Base-by-base conservation (phyloP, 1,140 invertebrate genomes). In the Drosophila simulans region DNA sequence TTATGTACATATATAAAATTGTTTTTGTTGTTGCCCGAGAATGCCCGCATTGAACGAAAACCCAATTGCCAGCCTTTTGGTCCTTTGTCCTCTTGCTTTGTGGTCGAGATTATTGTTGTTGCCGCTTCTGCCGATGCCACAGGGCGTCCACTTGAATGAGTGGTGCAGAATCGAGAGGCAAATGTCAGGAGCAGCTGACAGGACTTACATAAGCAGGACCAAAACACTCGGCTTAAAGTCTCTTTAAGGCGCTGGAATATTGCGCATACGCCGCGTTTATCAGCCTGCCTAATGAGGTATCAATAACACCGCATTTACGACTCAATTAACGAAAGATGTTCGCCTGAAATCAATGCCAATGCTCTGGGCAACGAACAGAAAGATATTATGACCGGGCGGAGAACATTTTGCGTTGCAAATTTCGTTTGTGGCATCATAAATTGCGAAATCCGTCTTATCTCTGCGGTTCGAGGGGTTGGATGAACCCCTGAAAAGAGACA, bases 281-380 rank as follows among this genome's bases (percentile, higher is more conserved):
- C 84, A 77, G 72, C 56, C 22, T 83, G 84, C 65, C 75, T 89
- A 88, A 88, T 88, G 83, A 88, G 73, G 83, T 88, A 88, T 88
- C 84, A 89, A 83, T 88, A 88, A 88, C 76, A 56, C 55, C 43
- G 70, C 79, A 48, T 86, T 86, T 82, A 86, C 65, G 82, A 86
- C 83, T 78, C 78, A 88, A 86, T 85, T 88, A 85, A 85, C 60
- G 74, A 53, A 58, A 66, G 59, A 62, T 68, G 54, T 62, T 58
- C 22, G 72, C 1, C 35, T 51, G 54, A 71, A 85, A 85, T 88
- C 83, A 88, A 83, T 76, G 58, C 57, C 48, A 45, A 13, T 13
- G 43, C 48, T 34, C 53, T 8, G 13, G 15, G n/a, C 27, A 31
- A 27, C 22, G 20, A 20, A 57, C 34, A 52, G 20, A 35, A 35